A percentile compares a stretch with the other conserved stretches of the same genome.
Evolutionary conservation across 2,888 invertebrate species (phyloP).

Genomic region (Uropetala carovei): DNA sequence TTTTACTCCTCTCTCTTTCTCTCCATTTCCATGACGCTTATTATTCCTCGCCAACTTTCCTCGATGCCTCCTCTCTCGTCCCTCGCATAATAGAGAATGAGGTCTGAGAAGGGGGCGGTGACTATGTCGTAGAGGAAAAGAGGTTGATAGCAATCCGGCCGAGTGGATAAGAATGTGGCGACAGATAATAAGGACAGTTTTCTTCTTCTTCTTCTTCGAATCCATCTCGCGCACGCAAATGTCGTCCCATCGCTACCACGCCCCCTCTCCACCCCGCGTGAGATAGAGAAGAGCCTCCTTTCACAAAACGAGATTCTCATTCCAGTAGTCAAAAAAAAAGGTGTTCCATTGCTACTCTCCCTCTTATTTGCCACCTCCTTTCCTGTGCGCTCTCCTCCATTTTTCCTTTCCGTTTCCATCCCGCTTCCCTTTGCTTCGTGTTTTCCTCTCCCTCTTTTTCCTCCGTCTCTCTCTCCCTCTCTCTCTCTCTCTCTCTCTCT

Average conservation of each 20-base stretch:
- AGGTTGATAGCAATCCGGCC: neutral
- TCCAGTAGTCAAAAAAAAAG: neutral
- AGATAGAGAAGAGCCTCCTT: neutral
- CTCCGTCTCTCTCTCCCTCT: neutral
- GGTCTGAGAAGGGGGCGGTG: neutral
- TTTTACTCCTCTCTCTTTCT: neutral
- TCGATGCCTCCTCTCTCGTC: neutral
- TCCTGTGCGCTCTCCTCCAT: too few species aligned
- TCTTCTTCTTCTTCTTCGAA: neutral
- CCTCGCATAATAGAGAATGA: neutral
- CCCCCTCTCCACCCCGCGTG: neutral
- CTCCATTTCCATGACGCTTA: neutral
- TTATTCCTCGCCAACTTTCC: neutral
- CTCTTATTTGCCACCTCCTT: neutral
- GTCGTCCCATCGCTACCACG: neutral
- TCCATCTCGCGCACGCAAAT: neutral
- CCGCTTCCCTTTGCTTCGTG: neutral
- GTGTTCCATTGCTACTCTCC: neutral
- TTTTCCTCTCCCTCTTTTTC: neutral
- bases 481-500: too few species aligned
- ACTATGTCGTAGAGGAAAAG: neutral
- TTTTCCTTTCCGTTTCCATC: too few species aligned
- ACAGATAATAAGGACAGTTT: neutral
- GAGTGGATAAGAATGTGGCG: neutral
- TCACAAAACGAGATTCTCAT: neutral